Evolutionary conservation across 2,888 invertebrate species (phyloP).

Genomic region (Chymomyza amoena): DNA sequence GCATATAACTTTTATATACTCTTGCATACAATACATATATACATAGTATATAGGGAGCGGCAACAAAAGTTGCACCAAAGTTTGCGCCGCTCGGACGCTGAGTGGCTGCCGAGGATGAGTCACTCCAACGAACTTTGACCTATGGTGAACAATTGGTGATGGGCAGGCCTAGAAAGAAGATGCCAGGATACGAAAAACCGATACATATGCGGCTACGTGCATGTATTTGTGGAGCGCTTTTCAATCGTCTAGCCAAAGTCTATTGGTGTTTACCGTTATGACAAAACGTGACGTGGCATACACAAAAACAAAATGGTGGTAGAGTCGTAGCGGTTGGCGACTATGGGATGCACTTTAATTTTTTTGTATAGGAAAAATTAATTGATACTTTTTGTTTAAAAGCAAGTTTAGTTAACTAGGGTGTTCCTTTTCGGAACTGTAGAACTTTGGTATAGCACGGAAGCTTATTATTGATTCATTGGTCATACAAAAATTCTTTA

Average conservation of each 20-base stretch:
- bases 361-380: too few relatives aligned
- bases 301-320: background rate
- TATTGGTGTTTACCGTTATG: constrained; percentile 38
- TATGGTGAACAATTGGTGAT: constrained; percentile 35
- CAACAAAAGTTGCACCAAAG: background rate
- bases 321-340: background rate
- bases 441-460: too few relatives aligned
- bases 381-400: too few relatives aligned
- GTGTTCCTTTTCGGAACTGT: too few relatives aligned
- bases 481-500: too few relatives aligned
- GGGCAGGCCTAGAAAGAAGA: constrained; percentile 14
- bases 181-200: background rate
- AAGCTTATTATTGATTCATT: too few relatives aligned
- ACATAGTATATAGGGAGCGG: background rate
- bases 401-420: too few relatives aligned
- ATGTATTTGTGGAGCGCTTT: constrained; percentile 12
- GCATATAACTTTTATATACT: background rate
- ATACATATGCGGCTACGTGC: constrained; percentile 11
- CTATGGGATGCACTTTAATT: background rate
- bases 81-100: background rate
- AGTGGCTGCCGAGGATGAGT: constrained; percentile 21
- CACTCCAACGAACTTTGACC: constrained; percentile 59
- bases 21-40: background rate
- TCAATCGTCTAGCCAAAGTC: constrained; percentile 33
- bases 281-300: constrained; percentile 51